These are phyloP conservation scores for Cephalopholis sonnerati DNA, from an alignment of 2,113 vertebrate genomes.

Conservation along the genomic window DNA sequence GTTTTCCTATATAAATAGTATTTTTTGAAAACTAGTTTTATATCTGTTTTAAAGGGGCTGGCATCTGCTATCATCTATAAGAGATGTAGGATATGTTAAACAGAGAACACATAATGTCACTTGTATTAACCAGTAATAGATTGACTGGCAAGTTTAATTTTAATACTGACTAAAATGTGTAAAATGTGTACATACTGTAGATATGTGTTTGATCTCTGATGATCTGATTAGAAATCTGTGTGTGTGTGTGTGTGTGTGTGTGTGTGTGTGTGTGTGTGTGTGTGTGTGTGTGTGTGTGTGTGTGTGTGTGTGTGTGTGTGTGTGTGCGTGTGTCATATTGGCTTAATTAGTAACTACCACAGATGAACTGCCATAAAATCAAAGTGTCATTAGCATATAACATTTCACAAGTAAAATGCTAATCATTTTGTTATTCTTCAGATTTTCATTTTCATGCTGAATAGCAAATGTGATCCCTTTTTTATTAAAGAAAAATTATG, in stretches of 20 bases:
- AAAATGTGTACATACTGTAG: constrained; percentile 53
- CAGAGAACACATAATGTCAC: neutral
- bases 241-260: too few relatives aligned
- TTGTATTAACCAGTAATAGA: neutral
- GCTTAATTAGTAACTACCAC: neutral
- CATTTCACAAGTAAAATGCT: neutral
- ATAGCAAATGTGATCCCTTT: neutral
- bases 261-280: too few relatives aligned
- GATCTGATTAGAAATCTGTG: neutral
- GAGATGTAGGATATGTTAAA: neutral
- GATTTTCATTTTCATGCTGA: neutral
- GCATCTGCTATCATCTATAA: neutral
- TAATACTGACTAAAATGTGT: constrained; percentile 1
- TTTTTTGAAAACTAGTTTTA: constrained; percentile 23
- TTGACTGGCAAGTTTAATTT: neutral
- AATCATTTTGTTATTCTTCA: neutral
- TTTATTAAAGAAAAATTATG: constrained; percentile 16
- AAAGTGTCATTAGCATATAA: neutral
- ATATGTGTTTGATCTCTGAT: constrained; percentile 13
- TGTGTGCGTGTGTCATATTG: too few relatives aligned
- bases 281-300: too few relatives aligned
- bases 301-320: too few relatives aligned
- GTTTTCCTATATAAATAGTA: constrained; percentile 18
- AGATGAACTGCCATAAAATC: neutral
- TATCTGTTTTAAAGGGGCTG: constrained; percentile 28